A percentile compares a stretch with the other conserved stretches of the same genome.
phyloP scores from a whole-genome alignment of 2,888 invertebrate species.

The Drosophila stalkeri region DNA sequence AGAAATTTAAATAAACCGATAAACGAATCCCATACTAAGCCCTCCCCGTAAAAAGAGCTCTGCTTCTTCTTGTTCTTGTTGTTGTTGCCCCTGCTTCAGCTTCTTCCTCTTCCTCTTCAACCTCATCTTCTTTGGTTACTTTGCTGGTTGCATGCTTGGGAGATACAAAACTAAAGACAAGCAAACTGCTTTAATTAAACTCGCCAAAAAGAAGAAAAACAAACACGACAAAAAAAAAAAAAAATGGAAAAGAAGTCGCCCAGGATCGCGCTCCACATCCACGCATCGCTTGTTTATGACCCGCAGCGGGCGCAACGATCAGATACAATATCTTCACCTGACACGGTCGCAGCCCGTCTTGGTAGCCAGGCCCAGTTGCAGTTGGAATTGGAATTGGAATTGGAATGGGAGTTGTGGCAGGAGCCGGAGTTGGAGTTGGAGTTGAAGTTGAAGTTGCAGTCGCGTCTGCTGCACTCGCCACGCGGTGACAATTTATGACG shows the following conservation, averaged over 20 bases:
- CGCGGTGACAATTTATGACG: conserved; percentile 82
- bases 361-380: conserved; percentile 9
- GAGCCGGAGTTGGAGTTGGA: background rate
- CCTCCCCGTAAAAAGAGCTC: conserved; percentile 36
- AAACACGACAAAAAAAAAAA: conserved; percentile 1
- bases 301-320: conserved; percentile 71
- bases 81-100: conserved; percentile 16
- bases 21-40: conserved; percentile 72
- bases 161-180: conserved; percentile 69
- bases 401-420: background rate
- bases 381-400: background rate
- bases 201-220: conserved; percentile 20
- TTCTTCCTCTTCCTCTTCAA: background rate
- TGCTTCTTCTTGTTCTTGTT: background rate
- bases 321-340: conserved; percentile 80
- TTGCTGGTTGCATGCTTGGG: conserved; percentile 30
- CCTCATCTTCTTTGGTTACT: background rate
- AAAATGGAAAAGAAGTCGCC: conserved; percentile 32
- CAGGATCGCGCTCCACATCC: conserved; percentile 52
- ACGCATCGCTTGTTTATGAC: conserved; percentile 69
- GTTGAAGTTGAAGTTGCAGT: background rate
- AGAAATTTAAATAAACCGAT: conserved; percentile 80
- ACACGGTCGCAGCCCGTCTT: conserved; percentile 44
- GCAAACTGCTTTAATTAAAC: conserved; percentile 75
- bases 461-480: conserved; percentile 63